Percentiles rank a stretch among this genome's conserved stretches.
Evolutionary conservation across 2,113 vertebrate genomes (phyloP).

Genomic region (Pygoscelis antarcticus): DNA sequence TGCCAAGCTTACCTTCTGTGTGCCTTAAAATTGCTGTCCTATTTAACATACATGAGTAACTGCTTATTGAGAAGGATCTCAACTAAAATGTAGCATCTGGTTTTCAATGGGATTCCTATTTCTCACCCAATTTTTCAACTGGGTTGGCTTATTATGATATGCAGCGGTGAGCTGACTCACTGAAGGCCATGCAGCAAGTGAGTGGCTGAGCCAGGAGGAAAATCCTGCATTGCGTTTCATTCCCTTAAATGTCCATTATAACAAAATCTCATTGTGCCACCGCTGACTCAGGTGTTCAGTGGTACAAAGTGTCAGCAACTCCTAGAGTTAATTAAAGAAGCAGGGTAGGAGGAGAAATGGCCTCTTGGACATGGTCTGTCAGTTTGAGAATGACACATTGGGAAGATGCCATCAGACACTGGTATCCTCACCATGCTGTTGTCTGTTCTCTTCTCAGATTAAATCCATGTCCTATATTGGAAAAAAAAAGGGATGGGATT

Average conservation of each 20-base stretch:
- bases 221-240: background rate
- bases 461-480: background rate
- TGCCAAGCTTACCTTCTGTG: background rate
- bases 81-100: background rate
- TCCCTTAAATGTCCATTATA: background rate
- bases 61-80: background rate
- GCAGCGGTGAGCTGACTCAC: background rate
- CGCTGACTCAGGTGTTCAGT: background rate
- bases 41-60: background rate
- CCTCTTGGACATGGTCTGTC: background rate
- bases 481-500: background rate
- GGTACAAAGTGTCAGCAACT: background rate
- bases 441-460: background rate
- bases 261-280: background rate
- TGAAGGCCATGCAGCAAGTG: background rate
- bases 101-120: background rate
- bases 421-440: background rate
- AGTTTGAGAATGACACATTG: background rate
- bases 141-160: background rate
- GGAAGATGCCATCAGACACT: background rate
- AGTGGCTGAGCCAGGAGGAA: background rate
- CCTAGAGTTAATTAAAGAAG: background rate
- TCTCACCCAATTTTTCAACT: conserved; percentile 8
- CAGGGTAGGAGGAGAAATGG: background rate
- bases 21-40: background rate